Conservation (phyloP, 2,888 invertebrate genomes). For the Cryptophagus acutangulus region DNA sequence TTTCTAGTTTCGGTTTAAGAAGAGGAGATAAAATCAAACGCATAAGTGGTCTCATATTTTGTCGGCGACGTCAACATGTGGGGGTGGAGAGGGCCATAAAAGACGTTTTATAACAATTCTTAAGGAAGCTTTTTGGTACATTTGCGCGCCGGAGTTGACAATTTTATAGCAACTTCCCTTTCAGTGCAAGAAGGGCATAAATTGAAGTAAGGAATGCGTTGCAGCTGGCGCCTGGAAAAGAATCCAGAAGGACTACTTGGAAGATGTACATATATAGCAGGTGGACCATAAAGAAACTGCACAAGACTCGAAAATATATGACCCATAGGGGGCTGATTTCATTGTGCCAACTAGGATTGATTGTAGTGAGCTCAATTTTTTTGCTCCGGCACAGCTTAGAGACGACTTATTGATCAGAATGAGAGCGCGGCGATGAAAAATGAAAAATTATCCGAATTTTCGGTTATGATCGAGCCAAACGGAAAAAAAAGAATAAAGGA, state of each 20-base stretch:
- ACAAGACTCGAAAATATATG: background rate
- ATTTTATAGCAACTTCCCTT: slow-evolving; percentile 6
- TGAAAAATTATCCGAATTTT: too few relatives aligned
- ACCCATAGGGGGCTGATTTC: background rate
- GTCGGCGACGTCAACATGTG: background rate
- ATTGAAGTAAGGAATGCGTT: slow-evolving; percentile 8
- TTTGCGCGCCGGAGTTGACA: slow-evolving; percentile 11
- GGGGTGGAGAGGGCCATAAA: slow-evolving; percentile 4
- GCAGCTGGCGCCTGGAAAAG: slow-evolving; percentile 8
- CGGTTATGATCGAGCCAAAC: too few relatives aligned
- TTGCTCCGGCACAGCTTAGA: too few relatives aligned
- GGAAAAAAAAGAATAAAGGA: too few relatives aligned
- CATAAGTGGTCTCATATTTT: background rate
- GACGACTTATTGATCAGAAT: too few relatives aligned
- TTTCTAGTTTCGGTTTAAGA: too few relatives aligned
- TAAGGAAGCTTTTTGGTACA: slow-evolving; percentile 10
- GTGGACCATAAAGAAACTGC: slow-evolving; percentile 4
- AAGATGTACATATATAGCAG: slow-evolving; percentile 4
- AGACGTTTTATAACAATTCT: slow-evolving; percentile 6
- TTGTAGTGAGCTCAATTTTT: too few relatives aligned
- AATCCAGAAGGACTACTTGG: background rate
- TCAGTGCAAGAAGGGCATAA: slow-evolving; percentile 6
- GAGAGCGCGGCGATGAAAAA: too few relatives aligned
- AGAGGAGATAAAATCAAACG: background rate
- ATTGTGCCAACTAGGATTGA: too few relatives aligned